phyloP scores from a whole-genome alignment of 2,113 vertebrate genomes.

The Trogon melanurus region DNA sequence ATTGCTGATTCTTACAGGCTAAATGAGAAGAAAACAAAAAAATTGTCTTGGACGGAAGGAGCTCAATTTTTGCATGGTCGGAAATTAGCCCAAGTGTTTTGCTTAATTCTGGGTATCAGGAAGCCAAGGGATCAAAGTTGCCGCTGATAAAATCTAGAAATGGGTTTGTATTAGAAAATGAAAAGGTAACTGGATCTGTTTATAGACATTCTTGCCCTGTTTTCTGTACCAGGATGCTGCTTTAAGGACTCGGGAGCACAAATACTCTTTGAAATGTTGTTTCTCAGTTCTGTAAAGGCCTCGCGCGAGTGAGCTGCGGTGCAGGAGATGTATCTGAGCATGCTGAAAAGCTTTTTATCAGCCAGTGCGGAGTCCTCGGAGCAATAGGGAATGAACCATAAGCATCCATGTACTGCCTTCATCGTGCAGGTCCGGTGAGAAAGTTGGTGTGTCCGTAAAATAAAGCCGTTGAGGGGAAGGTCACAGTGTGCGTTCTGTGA shows the following conservation, averaged over 20 bases:
- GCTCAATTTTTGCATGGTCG: not conserved
- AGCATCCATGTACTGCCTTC: not conserved
- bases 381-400: not conserved
- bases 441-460: not conserved
- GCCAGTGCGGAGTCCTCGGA: not conserved
- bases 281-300: not conserved
- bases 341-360: not conserved
- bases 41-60: not conserved
- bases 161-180: not conserved
- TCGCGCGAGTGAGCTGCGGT: not conserved
- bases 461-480: not conserved
- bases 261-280: not conserved
- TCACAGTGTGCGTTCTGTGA: accelerated
- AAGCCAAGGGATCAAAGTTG: not conserved
- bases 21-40: not conserved
- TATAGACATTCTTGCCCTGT: not conserved
- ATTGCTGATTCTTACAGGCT: not conserved
- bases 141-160: not conserved
- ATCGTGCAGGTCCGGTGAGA: not conserved
- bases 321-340: accelerated
- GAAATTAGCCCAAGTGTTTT: not conserved
- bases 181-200: not conserved
- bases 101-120: not conserved
- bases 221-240: not conserved
- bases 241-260: not conserved